Evolutionary conservation across 2,797 vertebrate species (phyloP).

Genomic region (Lacerta agilis): DNA sequence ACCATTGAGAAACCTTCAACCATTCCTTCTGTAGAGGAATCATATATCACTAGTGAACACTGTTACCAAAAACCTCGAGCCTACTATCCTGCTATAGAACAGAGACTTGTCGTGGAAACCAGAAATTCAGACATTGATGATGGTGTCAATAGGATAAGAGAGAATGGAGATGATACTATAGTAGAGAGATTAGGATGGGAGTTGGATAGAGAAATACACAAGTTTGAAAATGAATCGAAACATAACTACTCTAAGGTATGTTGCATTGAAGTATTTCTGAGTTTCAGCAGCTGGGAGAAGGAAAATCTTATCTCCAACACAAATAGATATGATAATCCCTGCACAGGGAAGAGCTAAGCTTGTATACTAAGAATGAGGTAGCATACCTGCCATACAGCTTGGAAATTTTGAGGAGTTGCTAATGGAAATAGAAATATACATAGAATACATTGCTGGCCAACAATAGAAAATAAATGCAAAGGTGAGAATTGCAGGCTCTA

Average conservation of each 20-base stretch:
- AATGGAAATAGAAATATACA: background rate
- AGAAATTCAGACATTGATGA: conserved; percentile 89
- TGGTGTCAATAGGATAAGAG: conserved; percentile 83
- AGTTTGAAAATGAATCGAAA: conserved; percentile 75
- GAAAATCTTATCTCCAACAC: background rate
- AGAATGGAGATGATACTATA: conserved; percentile 85
- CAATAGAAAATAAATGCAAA: background rate
- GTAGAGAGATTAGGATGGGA: conserved; percentile 80
- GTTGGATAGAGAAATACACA: conserved; percentile 82
- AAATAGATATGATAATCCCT: background rate
- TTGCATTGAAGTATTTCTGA: conserved; percentile 12
- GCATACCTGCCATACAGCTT: background rate
- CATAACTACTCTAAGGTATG: conserved; percentile 79
- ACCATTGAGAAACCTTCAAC: conserved; percentile 81
- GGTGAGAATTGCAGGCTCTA: background rate
- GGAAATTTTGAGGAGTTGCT: background rate
- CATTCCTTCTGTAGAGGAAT: conserved; percentile 84
- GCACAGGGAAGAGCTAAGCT: background rate
- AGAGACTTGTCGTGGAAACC: conserved; percentile 94
- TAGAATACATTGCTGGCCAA: background rate
- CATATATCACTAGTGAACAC: conserved; percentile 96
- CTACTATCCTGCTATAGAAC: conserved; percentile 93
- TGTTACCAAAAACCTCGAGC: conserved; percentile 97
- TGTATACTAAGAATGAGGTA: background rate
- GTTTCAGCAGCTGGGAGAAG: background rate